Evolutionary conservation across 2,113 vertebrate genomes (phyloP).

Genomic region (Arizona elegans): DNA sequence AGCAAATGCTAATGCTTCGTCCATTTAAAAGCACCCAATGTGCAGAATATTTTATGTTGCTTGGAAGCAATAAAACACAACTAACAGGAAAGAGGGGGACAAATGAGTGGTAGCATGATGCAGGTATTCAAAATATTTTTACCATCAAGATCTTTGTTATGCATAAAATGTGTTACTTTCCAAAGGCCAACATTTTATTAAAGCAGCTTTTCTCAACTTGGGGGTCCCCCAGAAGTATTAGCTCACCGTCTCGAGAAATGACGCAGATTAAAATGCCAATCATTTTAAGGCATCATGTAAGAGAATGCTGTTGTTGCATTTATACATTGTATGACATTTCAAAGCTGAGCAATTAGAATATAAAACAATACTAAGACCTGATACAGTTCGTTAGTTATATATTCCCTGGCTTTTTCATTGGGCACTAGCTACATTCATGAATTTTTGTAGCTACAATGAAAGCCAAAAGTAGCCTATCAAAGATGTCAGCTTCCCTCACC

Average conservation of each 20-base stretch:
- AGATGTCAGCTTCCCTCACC: background rate
- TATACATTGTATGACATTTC: background rate
- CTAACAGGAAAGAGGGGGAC: slow-evolving; percentile 50
- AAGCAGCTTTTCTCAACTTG: background rate
- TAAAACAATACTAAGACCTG: background rate
- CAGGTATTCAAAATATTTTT: background rate
- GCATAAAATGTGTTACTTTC: background rate
- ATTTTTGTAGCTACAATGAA: background rate
- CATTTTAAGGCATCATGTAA: background rate
- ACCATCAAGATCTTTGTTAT: background rate
- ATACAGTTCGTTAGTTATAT: background rate
- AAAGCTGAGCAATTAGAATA: background rate
- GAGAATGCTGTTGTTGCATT: background rate
- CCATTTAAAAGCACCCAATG: slow-evolving; percentile 23
- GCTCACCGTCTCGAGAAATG: background rate
- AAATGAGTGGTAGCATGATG: slow-evolving; percentile 19
- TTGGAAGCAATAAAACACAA: slow-evolving; percentile 51
- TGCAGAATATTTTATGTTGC: slow-evolving; percentile 50
- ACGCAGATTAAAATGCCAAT: background rate
- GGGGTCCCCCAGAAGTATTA: background rate
- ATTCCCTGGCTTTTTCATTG: background rate
- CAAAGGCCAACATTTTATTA: slow-evolving; percentile 6
- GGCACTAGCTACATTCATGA: background rate
- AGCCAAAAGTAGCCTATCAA: background rate
- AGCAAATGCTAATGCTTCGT: slow-evolving; percentile 44